phyloP scores from a whole-genome alignment of 2,113 vertebrate genomes.

The Jaculus jaculus region DNA sequence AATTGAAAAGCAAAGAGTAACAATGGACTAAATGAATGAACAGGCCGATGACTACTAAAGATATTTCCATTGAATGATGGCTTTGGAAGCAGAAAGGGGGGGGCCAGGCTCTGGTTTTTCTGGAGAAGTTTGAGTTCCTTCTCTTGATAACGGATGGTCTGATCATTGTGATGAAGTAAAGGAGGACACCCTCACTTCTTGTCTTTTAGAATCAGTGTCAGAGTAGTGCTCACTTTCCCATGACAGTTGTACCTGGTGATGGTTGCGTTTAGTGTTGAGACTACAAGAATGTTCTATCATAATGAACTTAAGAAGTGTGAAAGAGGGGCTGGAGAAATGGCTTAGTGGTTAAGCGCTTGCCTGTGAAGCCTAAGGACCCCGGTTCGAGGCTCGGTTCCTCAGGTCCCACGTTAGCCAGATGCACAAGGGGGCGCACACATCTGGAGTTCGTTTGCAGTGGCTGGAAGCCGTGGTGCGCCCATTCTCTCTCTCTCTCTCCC shows the following conservation, averaged over 20 bases:
- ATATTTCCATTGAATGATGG: background rate
- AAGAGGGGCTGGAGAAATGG: no score
- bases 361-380: no score
- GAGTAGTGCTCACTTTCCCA: background rate
- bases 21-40: background rate
- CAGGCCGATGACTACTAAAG: background rate
- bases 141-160: background rate
- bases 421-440: no score
- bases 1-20: no score
- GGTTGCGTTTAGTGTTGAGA: conserved; percentile 6
- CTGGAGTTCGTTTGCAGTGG: no score
- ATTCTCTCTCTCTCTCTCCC: no score
- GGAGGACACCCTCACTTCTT: background rate
- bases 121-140: background rate
- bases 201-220: background rate
- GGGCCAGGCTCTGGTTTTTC: background rate
- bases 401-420: no score
- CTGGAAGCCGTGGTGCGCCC: no score
- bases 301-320: conserved; percentile 1
- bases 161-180: background rate
- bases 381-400: no score
- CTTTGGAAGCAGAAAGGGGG: conserved; percentile 1
- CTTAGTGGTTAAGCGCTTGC: no score
- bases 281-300: conserved; percentile 2
- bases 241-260: background rate